Conservation (phyloP, 2,888 invertebrate species). For the Griposia aprilina region DNA sequence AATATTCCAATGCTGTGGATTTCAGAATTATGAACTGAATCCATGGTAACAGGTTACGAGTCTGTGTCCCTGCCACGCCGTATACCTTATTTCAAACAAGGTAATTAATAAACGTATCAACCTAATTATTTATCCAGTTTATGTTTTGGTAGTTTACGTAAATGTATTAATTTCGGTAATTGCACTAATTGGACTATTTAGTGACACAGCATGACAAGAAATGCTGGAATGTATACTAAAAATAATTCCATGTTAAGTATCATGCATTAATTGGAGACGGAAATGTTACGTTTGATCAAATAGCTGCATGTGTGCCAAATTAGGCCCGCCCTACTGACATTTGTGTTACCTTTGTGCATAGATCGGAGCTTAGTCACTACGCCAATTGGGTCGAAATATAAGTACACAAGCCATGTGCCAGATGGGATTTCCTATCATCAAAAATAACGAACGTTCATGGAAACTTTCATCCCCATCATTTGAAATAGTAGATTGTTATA, state of each 20-base stretch:
- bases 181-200: neutral
- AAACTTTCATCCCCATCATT: neutral
- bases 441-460: neutral
- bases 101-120: neutral
- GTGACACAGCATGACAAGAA: neutral
- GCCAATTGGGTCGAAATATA: neutral
- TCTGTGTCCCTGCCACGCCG: too few species aligned
- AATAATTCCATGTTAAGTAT: neutral
- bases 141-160: neutral
- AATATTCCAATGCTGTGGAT: too few species aligned
- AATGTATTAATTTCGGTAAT: neutral
- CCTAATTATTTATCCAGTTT: neutral
- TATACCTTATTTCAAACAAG: neutral
- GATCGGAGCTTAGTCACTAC: neutral
- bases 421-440: neutral
- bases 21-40: too few species aligned
- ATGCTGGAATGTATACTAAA: neutral
- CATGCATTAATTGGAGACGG: neutral
- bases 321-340: neutral
- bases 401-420: neutral
- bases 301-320: slow-evolving; percentile 6
- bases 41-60: too few species aligned
- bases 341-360: neutral
- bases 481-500: too few species aligned
- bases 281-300: slow-evolving; percentile 1